Conservation (phyloP, 2,113 vertebrate species). For the Smithornis capensis region DNA sequence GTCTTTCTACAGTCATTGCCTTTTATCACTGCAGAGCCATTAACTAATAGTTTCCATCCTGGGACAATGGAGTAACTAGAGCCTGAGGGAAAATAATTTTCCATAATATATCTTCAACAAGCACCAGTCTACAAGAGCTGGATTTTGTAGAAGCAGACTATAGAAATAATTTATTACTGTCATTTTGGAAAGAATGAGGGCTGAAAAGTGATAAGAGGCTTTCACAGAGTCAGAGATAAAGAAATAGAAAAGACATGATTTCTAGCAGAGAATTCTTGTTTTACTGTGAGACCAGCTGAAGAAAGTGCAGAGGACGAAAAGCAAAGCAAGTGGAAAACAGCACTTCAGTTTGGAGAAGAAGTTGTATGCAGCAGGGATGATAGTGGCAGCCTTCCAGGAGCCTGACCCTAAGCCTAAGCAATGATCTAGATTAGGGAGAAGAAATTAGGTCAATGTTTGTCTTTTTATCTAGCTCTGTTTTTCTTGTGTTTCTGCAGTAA, state of each 20-base stretch:
- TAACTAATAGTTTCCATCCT: conserved; percentile 12
- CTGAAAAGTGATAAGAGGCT: neutral
- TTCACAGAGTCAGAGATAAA: neutral
- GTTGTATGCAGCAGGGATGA: accelerated
- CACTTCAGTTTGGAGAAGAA: neutral
- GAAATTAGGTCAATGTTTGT: neutral
- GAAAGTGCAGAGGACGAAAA: neutral
- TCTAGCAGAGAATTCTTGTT: neutral
- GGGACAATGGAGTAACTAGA: neutral
- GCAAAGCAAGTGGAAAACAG: neutral
- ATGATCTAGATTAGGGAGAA: neutral
- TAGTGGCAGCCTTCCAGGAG: neutral
- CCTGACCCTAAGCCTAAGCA: neutral
- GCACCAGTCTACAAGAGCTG: neutral
- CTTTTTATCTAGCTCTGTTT: neutral
- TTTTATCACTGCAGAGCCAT: neutral
- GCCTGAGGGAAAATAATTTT: neutral
- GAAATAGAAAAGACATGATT: neutral
- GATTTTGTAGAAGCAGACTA: neutral
- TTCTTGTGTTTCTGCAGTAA: neutral
- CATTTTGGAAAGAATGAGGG: neutral
- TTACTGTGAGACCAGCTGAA: neutral
- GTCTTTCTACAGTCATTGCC: neutral
- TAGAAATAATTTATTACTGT: neutral
- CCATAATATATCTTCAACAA: neutral